Conservation (phyloP, 2,113 vertebrate species). For the Bolborhynchus lineola region DNA sequence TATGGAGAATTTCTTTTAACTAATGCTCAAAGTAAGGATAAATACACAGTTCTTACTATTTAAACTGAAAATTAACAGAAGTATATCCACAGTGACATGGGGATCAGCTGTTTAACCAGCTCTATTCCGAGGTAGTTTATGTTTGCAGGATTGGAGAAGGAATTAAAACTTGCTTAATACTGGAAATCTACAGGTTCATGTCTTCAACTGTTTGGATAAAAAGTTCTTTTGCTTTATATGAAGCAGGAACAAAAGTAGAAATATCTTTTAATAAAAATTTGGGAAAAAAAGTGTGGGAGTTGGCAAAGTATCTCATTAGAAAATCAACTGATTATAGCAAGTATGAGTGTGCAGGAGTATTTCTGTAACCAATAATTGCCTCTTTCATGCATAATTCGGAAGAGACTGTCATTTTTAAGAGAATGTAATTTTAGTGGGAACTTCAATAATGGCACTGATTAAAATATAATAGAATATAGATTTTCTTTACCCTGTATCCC, state of each 20-base stretch:
- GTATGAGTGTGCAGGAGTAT: not conserved
- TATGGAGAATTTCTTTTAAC: not conserved
- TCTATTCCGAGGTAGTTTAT: not conserved
- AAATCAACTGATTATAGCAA: not conserved
- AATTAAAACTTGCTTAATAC: not conserved
- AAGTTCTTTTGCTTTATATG: not conserved
- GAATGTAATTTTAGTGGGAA: not conserved
- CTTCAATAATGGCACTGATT: accelerated
- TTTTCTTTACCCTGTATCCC: not conserved
- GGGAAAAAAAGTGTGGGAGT: not conserved
- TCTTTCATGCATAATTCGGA: not conserved
- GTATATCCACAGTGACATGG: not conserved
- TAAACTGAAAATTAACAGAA: not conserved
- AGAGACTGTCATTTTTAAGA: not conserved
- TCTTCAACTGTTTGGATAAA: not conserved
- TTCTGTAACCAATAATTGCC: not conserved
- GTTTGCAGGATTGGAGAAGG: not conserved
- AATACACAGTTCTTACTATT: not conserved
- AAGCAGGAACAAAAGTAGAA: not conserved
- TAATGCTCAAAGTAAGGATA: not conserved
- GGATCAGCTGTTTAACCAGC: not conserved
- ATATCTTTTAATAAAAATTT: not conserved
- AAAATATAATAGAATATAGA: not conserved
- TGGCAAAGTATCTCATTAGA: not conserved
- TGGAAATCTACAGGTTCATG: not conserved